These are phyloP conservation scores for Rhabdomys pumilio DNA, from an alignment of 2,797 vertebrate genomes.

Conservation along the genomic window DNA sequence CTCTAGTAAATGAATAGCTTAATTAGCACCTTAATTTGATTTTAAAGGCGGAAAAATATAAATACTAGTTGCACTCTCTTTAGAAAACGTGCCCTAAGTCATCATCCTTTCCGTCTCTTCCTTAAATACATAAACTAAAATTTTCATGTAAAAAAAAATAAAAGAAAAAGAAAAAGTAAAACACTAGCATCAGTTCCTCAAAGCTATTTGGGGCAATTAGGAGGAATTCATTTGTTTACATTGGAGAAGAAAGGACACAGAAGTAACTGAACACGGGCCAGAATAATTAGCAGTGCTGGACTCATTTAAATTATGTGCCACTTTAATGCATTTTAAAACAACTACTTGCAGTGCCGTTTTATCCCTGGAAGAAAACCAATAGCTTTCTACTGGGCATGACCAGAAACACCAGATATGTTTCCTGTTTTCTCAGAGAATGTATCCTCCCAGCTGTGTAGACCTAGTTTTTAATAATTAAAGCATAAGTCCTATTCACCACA, in stretches of 20 bases:
- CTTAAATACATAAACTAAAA: slow-evolving; percentile 73
- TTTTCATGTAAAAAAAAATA: slow-evolving; percentile 59
- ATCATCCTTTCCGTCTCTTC: slow-evolving; percentile 76
- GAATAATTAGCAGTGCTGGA: slow-evolving; percentile 85
- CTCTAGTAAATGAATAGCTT: slow-evolving; percentile 85
- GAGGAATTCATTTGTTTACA: slow-evolving; percentile 83
- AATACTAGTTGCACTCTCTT: slow-evolving; percentile 73
- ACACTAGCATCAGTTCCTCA: slow-evolving; percentile 72
- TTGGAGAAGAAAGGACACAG: slow-evolving; percentile 82
- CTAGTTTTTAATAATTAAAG: slow-evolving; percentile 76
- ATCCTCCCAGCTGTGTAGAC: slow-evolving; percentile 51
- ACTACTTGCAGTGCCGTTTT: slow-evolving; percentile 76
- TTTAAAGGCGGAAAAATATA: slow-evolving; percentile 84
- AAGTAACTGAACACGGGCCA: slow-evolving; percentile 84
- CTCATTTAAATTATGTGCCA: slow-evolving; percentile 85
- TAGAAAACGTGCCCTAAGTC: slow-evolving; percentile 79
- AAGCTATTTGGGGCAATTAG: slow-evolving; percentile 84
- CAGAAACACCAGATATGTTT: slow-evolving; percentile 68
- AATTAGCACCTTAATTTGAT: slow-evolving; percentile 87
- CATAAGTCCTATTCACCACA: slow-evolving; percentile 62
- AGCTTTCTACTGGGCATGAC: slow-evolving; percentile 68
- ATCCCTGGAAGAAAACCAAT: slow-evolving; percentile 81
- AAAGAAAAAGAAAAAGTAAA: not conserved
- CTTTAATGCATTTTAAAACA: slow-evolving; percentile 84
- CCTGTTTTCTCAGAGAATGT: slow-evolving; percentile 64